Evolutionary conservation across 2,113 vertebrate species (phyloP).

Genomic region (Diphyllodes magnificus): DNA sequence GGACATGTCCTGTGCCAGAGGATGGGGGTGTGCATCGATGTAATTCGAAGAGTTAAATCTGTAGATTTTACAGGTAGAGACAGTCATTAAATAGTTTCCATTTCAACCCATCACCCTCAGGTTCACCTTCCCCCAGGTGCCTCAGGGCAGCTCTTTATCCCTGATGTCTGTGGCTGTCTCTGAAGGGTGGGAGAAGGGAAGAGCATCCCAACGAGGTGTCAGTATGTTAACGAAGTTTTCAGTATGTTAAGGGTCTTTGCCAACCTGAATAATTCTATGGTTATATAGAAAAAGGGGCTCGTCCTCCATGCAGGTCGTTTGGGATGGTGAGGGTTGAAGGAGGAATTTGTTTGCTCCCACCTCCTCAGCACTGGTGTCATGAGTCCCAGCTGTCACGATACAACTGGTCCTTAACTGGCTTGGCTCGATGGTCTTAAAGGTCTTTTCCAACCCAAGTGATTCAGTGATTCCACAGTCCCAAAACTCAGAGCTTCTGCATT

Average conservation of each 20-base stretch:
- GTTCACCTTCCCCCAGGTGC: neutral
- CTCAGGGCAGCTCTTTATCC: neutral
- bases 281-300: neutral
- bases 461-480: neutral
- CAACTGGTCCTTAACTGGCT: neutral
- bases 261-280: neutral
- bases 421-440: fast-evolving
- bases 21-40: no score
- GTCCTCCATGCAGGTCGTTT: fast-evolving
- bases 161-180: neutral
- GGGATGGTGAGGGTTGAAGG: neutral
- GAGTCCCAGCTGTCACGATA: fast-evolving
- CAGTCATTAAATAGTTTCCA: neutral
- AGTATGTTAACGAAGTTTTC: neutral
- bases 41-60: neutral
- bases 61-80: neutral
- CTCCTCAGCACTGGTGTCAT: fast-evolving
- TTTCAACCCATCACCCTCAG: neutral
- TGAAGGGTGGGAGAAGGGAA: neutral
- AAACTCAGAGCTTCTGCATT: neutral
- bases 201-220: neutral
- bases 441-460: neutral
- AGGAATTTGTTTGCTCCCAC: neutral
- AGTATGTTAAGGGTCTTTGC: neutral
- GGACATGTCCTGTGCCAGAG: neutral